A percentile compares a stretch with the other conserved stretches of the same genome.
Conservation (phyloP, 2,113 vertebrate genomes). For the Corythornis vintsioides region DNA sequence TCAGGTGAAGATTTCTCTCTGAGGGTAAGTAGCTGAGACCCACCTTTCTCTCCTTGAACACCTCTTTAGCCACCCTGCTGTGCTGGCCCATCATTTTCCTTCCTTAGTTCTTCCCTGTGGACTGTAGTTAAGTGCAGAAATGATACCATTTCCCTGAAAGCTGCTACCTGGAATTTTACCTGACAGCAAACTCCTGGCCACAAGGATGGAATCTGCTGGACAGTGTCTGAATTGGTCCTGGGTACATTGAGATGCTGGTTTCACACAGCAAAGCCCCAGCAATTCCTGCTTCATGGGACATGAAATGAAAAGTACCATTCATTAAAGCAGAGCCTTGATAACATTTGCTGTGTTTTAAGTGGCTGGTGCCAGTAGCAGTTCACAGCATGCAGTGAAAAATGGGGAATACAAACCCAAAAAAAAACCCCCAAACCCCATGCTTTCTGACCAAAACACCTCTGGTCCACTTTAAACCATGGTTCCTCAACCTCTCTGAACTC, state of each 20-base stretch:
- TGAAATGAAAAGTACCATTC: neutral
- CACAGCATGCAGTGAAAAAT: neutral
- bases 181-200: neutral
- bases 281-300: neutral
- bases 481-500: neutral
- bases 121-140: neutral
- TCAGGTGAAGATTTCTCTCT: neutral
- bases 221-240: neutral
- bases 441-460: rapidly evolving
- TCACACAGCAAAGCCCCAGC: neutral
- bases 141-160: neutral
- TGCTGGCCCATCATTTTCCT: neutral
- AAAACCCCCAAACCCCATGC: too few species aligned
- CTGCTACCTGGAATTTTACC: neutral
- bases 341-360: neutral
- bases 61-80: neutral
- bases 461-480: neutral
- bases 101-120: neutral
- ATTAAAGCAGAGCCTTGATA: neutral
- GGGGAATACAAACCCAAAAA: neutral
- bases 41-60: neutral
- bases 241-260: neutral
- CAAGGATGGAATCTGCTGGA: neutral
- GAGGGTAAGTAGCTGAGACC: neutral
- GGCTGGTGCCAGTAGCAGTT: neutral